These are phyloP conservation scores for Macquaria australasica DNA, from an alignment of 2,113 vertebrate species.

Conservation along the genomic window DNA sequence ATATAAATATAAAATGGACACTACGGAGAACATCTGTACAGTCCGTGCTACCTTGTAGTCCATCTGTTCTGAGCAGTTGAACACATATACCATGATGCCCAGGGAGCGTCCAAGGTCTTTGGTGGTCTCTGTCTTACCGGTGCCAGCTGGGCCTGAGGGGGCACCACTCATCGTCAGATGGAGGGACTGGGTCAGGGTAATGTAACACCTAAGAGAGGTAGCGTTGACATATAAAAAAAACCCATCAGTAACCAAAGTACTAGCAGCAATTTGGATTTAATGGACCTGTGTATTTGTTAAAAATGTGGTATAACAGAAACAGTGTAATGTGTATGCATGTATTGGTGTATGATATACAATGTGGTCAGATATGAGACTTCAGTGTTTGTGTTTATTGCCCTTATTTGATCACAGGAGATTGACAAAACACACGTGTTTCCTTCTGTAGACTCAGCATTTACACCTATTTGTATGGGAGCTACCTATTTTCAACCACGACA, in stretches of 20 bases:
- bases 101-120: conserved; percentile 85
- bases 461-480: not conserved
- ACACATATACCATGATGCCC: conserved; percentile 87
- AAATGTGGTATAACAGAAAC: not conserved
- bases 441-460: not conserved
- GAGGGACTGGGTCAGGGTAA: conserved; percentile 83
- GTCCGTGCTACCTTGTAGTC: conserved; percentile 82
- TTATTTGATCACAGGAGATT: not conserved
- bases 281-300: not conserved
- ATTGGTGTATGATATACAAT: not conserved
- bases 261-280: not conserved
- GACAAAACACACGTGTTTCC: not conserved
- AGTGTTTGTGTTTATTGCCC: not conserved
- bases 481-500: not conserved
- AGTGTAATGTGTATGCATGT: not conserved
- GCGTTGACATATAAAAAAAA: not conserved
- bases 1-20: not conserved
- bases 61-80: conserved; percentile 89
- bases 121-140: conserved; percentile 85
- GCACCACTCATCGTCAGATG: conserved; percentile 82
- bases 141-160: conserved; percentile 81
- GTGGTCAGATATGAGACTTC: not conserved
- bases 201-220: conserved; percentile 80
- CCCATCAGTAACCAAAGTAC: not conserved
- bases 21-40: not conserved